phyloP scores from a whole-genome alignment of 2,888 invertebrate species.

The Disparrhopalites patrizii region DNA sequence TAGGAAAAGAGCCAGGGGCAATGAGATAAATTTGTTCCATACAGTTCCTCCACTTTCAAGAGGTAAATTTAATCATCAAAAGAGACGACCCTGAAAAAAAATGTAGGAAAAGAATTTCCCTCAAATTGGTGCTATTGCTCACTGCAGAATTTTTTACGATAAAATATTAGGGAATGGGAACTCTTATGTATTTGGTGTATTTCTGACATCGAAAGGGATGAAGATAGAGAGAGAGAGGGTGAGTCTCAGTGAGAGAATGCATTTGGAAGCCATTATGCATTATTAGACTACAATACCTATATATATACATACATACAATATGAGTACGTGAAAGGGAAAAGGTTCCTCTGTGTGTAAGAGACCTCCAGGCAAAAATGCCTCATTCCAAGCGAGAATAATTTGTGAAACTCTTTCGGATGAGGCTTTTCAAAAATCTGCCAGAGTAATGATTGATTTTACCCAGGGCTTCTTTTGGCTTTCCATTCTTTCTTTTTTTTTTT shows the following conservation, averaged over 20 bases:
- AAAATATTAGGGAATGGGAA: conserved; percentile 19
- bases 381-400: conserved; percentile 31
- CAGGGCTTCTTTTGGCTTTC: conserved; percentile 17
- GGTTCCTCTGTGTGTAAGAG: conserved; percentile 5
- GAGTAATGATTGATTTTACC: conserved; percentile 26
- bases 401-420: conserved; percentile 29
- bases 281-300: too few relatives aligned
- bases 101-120: conserved; percentile 11
- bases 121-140: conserved; percentile 15
- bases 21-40: not conserved
- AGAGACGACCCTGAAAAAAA: conserved; percentile 26
- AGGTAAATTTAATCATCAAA: too few relatives aligned
- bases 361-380: conserved; percentile 26
- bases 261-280: conserved; percentile 25
- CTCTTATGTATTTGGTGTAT: not conserved
- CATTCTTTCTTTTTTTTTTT: conserved; percentile 11
- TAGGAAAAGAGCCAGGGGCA: conserved; percentile 6
- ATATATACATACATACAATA: too few relatives aligned
- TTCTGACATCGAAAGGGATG: not conserved
- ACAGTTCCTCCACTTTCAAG: too few relatives aligned
- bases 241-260: conserved; percentile 19
- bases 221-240: not conserved
- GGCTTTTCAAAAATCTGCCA: conserved; percentile 27
- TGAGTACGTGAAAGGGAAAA: too few relatives aligned
- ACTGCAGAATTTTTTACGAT: conserved; percentile 22